Evolutionary conservation across 1,140 invertebrate genomes (phyloP).

Genomic region (Drosophila ohnishii): DNA sequence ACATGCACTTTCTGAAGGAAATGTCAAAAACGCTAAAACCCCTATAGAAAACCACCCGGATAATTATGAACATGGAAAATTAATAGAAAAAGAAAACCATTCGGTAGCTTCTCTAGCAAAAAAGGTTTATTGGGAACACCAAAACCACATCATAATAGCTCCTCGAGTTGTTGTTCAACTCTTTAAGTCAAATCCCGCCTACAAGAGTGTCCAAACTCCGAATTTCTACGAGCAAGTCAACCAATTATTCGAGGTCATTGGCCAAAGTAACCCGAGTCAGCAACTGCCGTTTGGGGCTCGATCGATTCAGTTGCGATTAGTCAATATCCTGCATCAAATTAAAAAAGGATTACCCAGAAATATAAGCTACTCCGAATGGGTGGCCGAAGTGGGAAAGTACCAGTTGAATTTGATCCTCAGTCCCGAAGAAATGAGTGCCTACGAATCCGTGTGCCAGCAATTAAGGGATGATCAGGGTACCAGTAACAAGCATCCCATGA

Average conservation of each 20-base stretch:
- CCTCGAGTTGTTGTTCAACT: conserved; percentile 30
- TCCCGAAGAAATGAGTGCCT: conserved; percentile 6
- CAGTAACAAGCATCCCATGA: background rate
- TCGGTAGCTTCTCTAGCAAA: background rate
- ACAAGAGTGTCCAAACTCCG: conserved; percentile 4
- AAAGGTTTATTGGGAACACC: conserved; percentile 26
- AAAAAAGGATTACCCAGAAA: background rate
- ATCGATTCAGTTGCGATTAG: conserved; percentile 4
- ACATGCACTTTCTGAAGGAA: no score
- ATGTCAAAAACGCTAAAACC: no score
- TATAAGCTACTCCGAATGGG: background rate
- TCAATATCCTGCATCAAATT: background rate
- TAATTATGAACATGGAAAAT: no score
- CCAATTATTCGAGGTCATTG: conserved; percentile 46
- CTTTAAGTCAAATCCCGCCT: conserved; percentile 50
- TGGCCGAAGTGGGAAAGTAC: background rate
- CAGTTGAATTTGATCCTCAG: conserved; percentile 33
- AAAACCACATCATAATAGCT: conserved; percentile 42
- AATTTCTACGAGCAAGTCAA: conserved; percentile 52
- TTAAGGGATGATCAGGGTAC: background rate
- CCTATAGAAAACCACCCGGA: background rate
- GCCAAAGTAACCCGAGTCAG: background rate
- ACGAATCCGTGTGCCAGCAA: conserved; percentile 25
- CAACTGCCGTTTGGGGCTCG: background rate
- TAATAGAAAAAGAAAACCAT: background rate